Base-by-base conservation (phyloP, 2,113 vertebrate genomes). In the Embiotoca jacksoni region DNA sequence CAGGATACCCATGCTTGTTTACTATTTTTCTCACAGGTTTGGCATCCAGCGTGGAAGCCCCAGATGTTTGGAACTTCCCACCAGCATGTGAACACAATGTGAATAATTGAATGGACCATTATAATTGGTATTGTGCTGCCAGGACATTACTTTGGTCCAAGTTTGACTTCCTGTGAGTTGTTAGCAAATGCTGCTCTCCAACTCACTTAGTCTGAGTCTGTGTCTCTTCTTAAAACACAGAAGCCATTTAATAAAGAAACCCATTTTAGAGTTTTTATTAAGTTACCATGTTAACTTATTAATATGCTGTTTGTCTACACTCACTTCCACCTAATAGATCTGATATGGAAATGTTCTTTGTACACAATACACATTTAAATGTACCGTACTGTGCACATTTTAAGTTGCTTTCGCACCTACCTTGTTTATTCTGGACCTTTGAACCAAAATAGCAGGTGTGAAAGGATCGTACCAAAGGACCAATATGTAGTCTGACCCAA, bases 31-130 rank as follows among this genome's bases (percentile, higher is more conserved):
- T 81, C 53, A 58, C 13, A 70, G 67, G 58, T 57, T 81, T 87
- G 82, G 76, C 80, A 66, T 71, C 65, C 59, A 47, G 1, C 55
- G 10, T 14, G 53, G 41, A 83, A 37, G 73, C 33, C 73, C 79
- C 88, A 89, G 81, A 83, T 89, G 88, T 82, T 81, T 82, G 80
- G 70, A 78, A 57, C 69, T 54, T 72, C 69, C 76, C 69, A 72
- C 47, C 82, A 72, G 75, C 69, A 72, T 78, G 75, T 69, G 61
- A 72, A 72, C 54, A 81, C 73, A 75, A 78, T 31, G 36, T 78
- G 56, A 59, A 53, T 14, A 75, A 70, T 23, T 39, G 62, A 66
- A 65, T 35, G 49, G 6, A 75, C 52, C 50, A 6, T 72, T 85
- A 75, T 85, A 87, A 87, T 87, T 81, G 37, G 59, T 36, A 78